A percentile compares a stretch with the other conserved stretches of the same genome.
These are phyloP conservation scores for Oscheius sp. DNA, from an alignment of 2,888 invertebrate species.

Conservation along the genomic window DNA sequence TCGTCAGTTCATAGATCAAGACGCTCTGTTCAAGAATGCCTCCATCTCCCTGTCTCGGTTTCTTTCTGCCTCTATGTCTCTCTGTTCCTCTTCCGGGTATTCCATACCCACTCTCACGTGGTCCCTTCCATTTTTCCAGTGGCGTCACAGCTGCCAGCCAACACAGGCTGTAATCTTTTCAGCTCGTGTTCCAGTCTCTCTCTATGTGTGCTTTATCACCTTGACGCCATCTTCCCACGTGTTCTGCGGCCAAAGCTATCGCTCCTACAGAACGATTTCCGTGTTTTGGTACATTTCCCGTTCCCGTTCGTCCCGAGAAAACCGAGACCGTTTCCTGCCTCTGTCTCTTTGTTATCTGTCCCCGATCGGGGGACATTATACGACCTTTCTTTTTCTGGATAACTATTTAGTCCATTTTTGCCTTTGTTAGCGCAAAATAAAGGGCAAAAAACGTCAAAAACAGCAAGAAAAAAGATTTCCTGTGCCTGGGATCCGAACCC, in stretches of 20 bases:
- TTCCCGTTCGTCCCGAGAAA: not conserved
- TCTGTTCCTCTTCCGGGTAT: slow-evolving; percentile 5
- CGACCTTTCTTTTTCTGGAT: not conserved
- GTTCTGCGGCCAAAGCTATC: not conserved
- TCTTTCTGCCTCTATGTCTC: slow-evolving; percentile 1
- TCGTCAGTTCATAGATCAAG: no score
- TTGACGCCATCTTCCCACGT: slow-evolving; percentile 25
- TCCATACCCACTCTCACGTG: not conserved
- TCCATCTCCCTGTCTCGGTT: not conserved
- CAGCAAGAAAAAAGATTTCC: not conserved
- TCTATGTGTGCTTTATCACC: not conserved
- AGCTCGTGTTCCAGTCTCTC: not conserved
- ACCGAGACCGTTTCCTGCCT: no score
- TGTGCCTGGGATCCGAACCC: not conserved
- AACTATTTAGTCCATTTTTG: not conserved
- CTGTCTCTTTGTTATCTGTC: not conserved
- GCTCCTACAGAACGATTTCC: not conserved
- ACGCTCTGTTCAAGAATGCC: no score
- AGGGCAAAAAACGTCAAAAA: not conserved
- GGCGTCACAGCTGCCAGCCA: slow-evolving; percentile 2
- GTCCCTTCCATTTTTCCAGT: not conserved
- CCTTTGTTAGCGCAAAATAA: not conserved
- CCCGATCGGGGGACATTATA: not conserved
- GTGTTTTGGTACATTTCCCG: not conserved
- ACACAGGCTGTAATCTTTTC: slow-evolving; percentile 4